Base-by-base conservation (phyloP, 2,888 invertebrate species). In the Smittia aterrima region DNA sequence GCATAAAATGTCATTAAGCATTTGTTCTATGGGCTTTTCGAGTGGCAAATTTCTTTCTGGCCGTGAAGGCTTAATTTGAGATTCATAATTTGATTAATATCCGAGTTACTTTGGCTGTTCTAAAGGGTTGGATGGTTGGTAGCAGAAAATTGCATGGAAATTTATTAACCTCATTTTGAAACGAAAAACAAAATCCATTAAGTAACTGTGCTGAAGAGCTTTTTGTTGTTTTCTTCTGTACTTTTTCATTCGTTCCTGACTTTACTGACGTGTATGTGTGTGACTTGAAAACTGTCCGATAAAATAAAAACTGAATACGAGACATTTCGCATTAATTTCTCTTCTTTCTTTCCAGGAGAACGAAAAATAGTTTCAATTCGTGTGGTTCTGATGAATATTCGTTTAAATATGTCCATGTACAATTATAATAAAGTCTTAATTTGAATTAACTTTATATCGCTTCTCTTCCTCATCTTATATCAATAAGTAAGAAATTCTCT, bases 71-170 rank as follows among this genome's bases (percentile, higher is more conserved):
- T 6, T 47, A 47, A 47, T 47, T 2, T 47, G 47, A 41, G 53
- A 53, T 70, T 25, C 54, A 70, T 70, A 70, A 70, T 70, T 70
- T 70, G 70, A 70, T 70, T 70, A 70, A 70, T 70, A 70, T 70
- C 70, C 70, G 70, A 70, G 70, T 70, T 47, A 53, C 70, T 70
- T 70, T 70, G 18, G 54, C n/a, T 70, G 70, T 70, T 54, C 24
- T 67, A 47, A 47, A 22, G 18, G 58, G 58, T 70, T 27, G 11
- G 47, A 53, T 70, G 38, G 32, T 38, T 11, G 20, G 24, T 53
- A 47, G 47, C 47, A 68, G 68, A 70, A 70, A 70, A 54, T 70
- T 70, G 9, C 47, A 70, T 70, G 70, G 53, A 70, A 70, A 70
- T 53, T 70, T 70, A n/a, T 27, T 70, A 70, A 70, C 70, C 70